Percentiles rank a stretch among this genome's conserved stretches.
These are phyloP conservation scores for Liparis tanakae DNA, from an alignment of 2,797 vertebrate genomes.

Conservation along the genomic window DNA sequence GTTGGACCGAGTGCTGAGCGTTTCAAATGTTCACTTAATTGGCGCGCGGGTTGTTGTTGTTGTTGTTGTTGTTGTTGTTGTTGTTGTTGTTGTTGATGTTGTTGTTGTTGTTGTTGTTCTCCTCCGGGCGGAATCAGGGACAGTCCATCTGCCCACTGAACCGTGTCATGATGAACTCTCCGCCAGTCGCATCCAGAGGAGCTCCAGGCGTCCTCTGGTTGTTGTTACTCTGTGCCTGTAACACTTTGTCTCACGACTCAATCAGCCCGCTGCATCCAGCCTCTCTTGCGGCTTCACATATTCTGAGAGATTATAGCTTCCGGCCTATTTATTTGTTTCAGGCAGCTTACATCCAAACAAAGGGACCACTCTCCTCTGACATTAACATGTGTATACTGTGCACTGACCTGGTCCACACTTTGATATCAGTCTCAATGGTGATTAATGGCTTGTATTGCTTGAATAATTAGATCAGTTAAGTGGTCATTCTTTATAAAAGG, in stretches of 20 bases:
- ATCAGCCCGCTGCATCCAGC: conserved; percentile 2
- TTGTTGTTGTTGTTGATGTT: too few relatives aligned
- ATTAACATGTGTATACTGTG: conserved; percentile 12
- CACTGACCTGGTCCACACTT: not conserved
- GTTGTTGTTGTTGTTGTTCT: not conserved
- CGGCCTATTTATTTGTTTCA: conserved; percentile 56
- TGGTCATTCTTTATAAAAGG: not conserved
- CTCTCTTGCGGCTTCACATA: conserved; percentile 72
- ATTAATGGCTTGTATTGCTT: conserved; percentile 11
- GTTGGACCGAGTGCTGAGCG: not conserved
- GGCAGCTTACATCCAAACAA: conserved; percentile 68
- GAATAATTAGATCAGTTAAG: conserved; percentile 10
- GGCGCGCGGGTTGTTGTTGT: not conserved
- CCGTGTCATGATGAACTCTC: conserved; percentile 24
- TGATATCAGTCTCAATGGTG: conserved; percentile 12
- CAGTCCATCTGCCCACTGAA: conserved; percentile 28
- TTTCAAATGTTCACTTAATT: conserved; percentile 12
- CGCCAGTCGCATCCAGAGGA: not conserved
- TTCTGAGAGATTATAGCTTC: conserved; percentile 67
- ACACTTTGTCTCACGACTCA: not conserved
- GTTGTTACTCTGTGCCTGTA: not conserved
- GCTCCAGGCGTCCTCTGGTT: not conserved
- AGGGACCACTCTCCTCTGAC: conserved; percentile 59
- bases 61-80: too few relatives aligned
- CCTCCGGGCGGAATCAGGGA: not conserved